Base-by-base conservation (phyloP, 1,140 invertebrate genomes). In the Zaprionus lachaisei region DNA sequence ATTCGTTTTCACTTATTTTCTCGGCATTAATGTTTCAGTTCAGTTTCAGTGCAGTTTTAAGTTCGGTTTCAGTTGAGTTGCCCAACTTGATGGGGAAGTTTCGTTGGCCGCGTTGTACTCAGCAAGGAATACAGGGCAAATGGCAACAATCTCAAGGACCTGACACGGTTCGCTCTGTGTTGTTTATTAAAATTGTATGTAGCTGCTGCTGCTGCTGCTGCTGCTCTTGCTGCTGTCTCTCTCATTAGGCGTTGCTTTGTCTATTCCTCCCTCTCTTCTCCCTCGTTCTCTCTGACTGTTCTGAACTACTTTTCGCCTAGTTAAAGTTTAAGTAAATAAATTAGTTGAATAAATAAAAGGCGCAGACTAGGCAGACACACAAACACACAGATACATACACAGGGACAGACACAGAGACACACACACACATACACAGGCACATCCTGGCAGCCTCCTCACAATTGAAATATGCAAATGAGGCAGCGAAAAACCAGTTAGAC, bases 401-500 rank as follows among this genome's bases (percentile, higher is more conserved):
- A 28, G 28, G 1, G 9, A 44, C 41, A 17, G 31, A 54, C 28
- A 57, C 5, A 17, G 31, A 9, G 9, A 34, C 31, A 34, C 31
- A 4, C 41, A 47, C 44, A 54, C 28, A 57, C 5, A n/a, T 1
- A 20, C 28, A 12, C 6, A 37, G n/a, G 1, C 15, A 12, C 7
- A 5, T 38, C 41, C 41, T 47, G 41, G 6, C 41, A 37, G 31
- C 47, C 20, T 24, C 47, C 22, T 44, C 44, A 79, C 74, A 81
- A 83, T 84, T 89, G 72, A 78, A 80, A 81, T 81, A 90, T 89
- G 81, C 74, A 87, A 89, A 87, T 89, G 71, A 79, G 38, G 44
- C 72, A 47, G 51, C 49, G 17, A 34, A 54, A 58, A 69, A 72
- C n/a, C 65, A 70, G 64, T 69, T 78, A 26, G 66, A 61, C 57